phyloP scores from a whole-genome alignment of 1,140 invertebrate species.

The Andricus grossulariae region DNA sequence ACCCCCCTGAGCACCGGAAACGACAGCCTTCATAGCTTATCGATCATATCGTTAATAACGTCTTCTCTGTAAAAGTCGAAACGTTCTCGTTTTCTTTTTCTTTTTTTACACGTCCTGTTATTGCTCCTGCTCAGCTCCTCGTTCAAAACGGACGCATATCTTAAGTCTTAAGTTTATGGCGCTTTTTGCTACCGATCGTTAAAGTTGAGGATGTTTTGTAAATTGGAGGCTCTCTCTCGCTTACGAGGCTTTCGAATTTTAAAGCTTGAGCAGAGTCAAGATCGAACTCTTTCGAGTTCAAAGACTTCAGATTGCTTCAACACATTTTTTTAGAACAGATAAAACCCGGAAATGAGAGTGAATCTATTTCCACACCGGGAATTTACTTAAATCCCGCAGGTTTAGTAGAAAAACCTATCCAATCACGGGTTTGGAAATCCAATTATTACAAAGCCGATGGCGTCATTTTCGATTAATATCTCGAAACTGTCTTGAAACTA shows the following conservation, averaged over 20 bases:
- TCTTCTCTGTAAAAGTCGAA: slow-evolving; percentile 28
- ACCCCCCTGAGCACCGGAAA: slow-evolving; percentile 58
- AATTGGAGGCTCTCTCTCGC: background rate
- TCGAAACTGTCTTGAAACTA: no score
- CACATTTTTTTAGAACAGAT: no score
- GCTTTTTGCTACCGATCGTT: slow-evolving; percentile 9
- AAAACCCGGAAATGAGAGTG: no score
- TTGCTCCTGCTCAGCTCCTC: background rate
- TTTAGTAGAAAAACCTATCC: no score
- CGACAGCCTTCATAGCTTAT: slow-evolving; percentile 57
- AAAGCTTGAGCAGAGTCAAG: background rate
- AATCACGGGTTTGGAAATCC: no score
- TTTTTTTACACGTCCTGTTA: background rate
- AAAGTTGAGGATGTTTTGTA: slow-evolving; percentile 21
- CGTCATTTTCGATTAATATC: no score
- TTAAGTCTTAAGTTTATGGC: slow-evolving; percentile 15
- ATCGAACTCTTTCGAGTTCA: no score
- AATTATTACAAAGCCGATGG: no score
- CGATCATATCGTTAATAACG: slow-evolving; percentile 43
- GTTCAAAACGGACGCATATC: slow-evolving; percentile 26
- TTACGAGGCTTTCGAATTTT: background rate
- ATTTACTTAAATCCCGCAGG: no score
- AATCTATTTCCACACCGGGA: no score
- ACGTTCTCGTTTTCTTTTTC: background rate
- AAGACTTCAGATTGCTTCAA: no score